Evolutionary conservation across 2,888 invertebrate species (phyloP), one percentile per base, ranked within the genome.

Genomic region (Pseudanteris insignis): DNA sequence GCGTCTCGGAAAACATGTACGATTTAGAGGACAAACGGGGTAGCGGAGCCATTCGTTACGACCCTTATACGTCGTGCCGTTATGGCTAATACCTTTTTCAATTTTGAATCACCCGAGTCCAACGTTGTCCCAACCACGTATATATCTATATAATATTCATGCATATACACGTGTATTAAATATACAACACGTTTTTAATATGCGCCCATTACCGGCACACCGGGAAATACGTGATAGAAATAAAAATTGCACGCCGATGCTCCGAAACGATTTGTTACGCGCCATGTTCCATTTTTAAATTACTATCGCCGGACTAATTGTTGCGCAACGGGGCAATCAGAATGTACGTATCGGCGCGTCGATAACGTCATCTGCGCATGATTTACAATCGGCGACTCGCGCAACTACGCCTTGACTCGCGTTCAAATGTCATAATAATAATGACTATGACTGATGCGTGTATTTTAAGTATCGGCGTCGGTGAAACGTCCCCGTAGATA

Each of bases 31-130:
- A 29, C 46, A 33, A 30, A 13, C 43, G 36, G 57, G 33, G 21
- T 32, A 47, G 51, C 18, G 38, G 36, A 43, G 47, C 38, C 41
- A 62, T 57, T 62, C 62, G 55, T 62, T 62, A 47, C 51, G 47
- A 57, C 62, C 62, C 62, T 57, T 57, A 38, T 47, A 51, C 55
- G 55, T 51, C 47, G 37, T 41, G 28, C 37, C 47, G 43, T 57
- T 57, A 62, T 53, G 62, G 62, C 51, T 51, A 53, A 57, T 57
- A 57, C 47, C 62, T 57, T 62, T 55, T 62, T 62, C 57, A 62
- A 57, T 57, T 57, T 36, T 41, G 47, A 46, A 51, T 36, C 53
- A 43, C 44, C 48, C 30, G 37, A 43, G 46, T 28, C 48, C 38
- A 15, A 30, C 37, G 36, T 47, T 36, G 55, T 51, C 44, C 34